Evolutionary conservation across 1,140 invertebrate species (phyloP).

Genomic region (Heliconius hermathena): DNA sequence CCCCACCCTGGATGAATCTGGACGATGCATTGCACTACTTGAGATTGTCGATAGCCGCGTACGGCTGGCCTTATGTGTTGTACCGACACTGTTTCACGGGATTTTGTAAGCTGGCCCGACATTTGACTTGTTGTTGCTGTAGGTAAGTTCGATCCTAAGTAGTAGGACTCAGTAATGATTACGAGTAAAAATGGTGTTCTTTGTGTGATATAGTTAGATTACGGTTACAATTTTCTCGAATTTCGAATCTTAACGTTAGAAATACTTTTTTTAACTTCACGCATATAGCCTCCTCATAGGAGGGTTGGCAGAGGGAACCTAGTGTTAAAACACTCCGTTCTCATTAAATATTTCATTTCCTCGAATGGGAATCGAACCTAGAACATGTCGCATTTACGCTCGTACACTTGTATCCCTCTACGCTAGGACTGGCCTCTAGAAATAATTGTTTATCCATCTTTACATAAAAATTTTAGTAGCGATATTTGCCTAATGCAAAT

Average conservation of each 20-base stretch:
- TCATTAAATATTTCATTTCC: no score
- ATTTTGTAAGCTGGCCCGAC: conserved; percentile 86
- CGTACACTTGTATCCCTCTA: no score
- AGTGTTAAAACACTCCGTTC: neutral
- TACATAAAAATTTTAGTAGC: neutral
- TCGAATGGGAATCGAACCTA: no score
- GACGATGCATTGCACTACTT: conserved; percentile 89
- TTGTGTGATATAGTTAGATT: no score
- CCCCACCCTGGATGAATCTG: conserved; percentile 90
- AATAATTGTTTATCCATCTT: neutral
- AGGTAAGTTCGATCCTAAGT: conserved; percentile 78
- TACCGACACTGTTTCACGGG: conserved; percentile 89
- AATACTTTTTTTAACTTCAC: no score
- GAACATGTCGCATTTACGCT: no score
- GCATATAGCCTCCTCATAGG: no score
- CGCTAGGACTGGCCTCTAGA: no score
- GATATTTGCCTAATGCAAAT: conserved; percentile 5
- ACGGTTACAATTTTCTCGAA: no score
- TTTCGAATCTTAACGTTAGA: no score
- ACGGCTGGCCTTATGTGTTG: conserved; percentile 95
- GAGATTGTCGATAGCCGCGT: conserved; percentile 90
- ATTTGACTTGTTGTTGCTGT: conserved; percentile 89
- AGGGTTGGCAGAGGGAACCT: no score
- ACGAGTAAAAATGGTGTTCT: no score
- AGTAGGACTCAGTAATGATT: neutral